These are phyloP conservation scores for Ancistrus triradiatus DNA, from an alignment of 2,113 vertebrate genomes.

Conservation along the genomic window DNA sequence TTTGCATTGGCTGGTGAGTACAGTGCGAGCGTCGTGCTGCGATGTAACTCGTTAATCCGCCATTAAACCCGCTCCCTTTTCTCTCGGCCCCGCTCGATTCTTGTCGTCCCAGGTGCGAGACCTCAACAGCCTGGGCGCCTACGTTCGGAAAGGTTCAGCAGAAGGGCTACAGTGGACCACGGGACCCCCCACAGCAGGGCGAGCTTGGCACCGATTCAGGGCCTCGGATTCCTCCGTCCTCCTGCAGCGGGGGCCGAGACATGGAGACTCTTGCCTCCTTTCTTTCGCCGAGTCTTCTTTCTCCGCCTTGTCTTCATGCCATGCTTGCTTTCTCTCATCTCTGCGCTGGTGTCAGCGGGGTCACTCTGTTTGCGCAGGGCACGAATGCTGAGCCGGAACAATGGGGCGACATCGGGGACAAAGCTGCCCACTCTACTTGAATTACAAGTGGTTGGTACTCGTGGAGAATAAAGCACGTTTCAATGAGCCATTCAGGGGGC, in stretches of 20 bases:
- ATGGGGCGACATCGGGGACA: slow-evolving; percentile 38
- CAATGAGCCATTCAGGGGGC: slow-evolving; percentile 50
- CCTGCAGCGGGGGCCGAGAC: slow-evolving; percentile 45
- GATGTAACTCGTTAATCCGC: slow-evolving; percentile 68
- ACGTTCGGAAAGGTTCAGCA: slow-evolving; percentile 18
- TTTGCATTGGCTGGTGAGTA: slow-evolving; percentile 68
- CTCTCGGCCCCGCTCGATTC: slow-evolving; percentile 35
- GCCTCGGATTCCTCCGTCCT: slow-evolving; percentile 42
- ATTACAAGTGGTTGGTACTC: slow-evolving; percentile 59
- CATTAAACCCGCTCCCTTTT: slow-evolving; percentile 57
- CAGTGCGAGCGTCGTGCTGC: slow-evolving; percentile 60
- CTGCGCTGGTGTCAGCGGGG: slow-evolving; percentile 41
- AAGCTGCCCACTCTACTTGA: slow-evolving; percentile 56
- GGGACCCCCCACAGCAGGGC: slow-evolving; percentile 36
- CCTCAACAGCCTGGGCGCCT: slow-evolving; percentile 2
- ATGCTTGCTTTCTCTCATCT: slow-evolving; percentile 41
- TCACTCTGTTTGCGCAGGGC: slow-evolving; percentile 42
- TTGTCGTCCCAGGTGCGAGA: slow-evolving; percentile 44
- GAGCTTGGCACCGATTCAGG: slow-evolving; percentile 47
- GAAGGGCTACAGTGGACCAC: slow-evolving; percentile 36
- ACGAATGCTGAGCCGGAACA: slow-evolving; percentile 44
- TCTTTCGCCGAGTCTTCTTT: slow-evolving; percentile 44
- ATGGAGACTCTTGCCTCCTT: slow-evolving; percentile 49
- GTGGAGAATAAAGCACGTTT: slow-evolving; percentile 48
- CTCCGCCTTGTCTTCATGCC: slow-evolving; percentile 26